A percentile compares a stretch with the other conserved stretches of the same genome.
These are phyloP conservation scores for Mystacides longicornis DNA, from an alignment of 2,888 invertebrate genomes.

Conservation along the genomic window DNA sequence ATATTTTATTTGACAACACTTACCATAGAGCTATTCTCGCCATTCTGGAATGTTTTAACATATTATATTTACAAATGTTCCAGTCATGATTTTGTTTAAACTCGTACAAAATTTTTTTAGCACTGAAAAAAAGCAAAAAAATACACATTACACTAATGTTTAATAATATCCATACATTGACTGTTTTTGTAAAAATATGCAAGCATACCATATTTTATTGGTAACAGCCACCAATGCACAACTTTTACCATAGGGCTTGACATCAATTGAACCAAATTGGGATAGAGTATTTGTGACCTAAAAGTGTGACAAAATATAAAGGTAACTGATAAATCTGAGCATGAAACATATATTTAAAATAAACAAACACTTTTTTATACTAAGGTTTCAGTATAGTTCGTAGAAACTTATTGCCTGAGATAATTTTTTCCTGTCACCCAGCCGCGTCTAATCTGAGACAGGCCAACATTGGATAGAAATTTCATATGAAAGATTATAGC, in stretches of 20 bases:
- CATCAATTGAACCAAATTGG: slow-evolving; percentile 7
- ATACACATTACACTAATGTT: background rate
- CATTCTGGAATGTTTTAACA: slow-evolving; percentile 33
- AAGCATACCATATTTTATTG: slow-evolving; percentile 4
- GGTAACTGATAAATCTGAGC: too few relatives aligned
- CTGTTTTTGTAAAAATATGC: background rate
- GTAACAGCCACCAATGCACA: slow-evolving; percentile 8
- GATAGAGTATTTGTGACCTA: slow-evolving; percentile 1
- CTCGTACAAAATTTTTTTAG: slow-evolving; percentile 30
- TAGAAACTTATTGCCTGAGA: too few relatives aligned
- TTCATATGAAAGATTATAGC: too few relatives aligned
- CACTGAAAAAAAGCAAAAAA: slow-evolving; percentile 29
- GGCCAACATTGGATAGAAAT: too few relatives aligned
- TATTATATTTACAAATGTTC: slow-evolving; percentile 33
- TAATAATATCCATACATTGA: background rate
- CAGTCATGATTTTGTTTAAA: slow-evolving; percentile 33
- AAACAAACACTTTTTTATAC: too few relatives aligned
- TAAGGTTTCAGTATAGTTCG: too few relatives aligned
- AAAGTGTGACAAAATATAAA: background rate
- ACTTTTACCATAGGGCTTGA: slow-evolving; percentile 5
- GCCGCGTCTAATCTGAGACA: too few relatives aligned
- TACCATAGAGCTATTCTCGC: slow-evolving; percentile 33
- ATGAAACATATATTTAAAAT: too few relatives aligned
- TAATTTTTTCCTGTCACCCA: too few relatives aligned
- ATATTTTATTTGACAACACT: slow-evolving; percentile 16